A percentile compares a stretch with the other conserved stretches of the same genome.
phyloP scores from a whole-genome alignment of 2,888 invertebrate genomes.

The Nycteola revayana region DNA sequence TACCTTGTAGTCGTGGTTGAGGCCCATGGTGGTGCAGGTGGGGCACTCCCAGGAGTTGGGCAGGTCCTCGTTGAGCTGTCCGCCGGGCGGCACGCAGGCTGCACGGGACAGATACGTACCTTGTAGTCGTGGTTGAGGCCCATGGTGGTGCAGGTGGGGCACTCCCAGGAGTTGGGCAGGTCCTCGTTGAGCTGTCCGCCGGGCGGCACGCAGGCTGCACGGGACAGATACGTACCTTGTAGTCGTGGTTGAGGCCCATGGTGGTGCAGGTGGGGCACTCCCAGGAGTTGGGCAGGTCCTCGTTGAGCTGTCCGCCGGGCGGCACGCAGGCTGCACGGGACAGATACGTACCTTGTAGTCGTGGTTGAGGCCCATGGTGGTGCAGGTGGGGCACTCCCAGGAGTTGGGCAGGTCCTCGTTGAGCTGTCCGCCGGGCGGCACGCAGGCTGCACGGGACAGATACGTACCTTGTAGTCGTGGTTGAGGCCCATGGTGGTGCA shows the following conservation, averaged over 20 bases:
- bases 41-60: slow-evolving; percentile 99
- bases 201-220: slow-evolving; percentile 87
- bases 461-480: too few relatives aligned
- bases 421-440: slow-evolving; percentile 86
- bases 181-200: slow-evolving; percentile 94
- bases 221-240: too few relatives aligned
- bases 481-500: slow-evolving; percentile 95
- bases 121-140: too few relatives aligned
- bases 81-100: slow-evolving; percentile 88
- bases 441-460: too few relatives aligned
- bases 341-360: too few relatives aligned
- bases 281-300: slow-evolving; percentile 98
- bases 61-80: slow-evolving; percentile 93
- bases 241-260: slow-evolving; percentile 93
- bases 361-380: slow-evolving; percentile 93
- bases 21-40: slow-evolving; percentile 93
- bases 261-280: slow-evolving; percentile 97
- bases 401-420: slow-evolving; percentile 98
- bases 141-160: slow-evolving; percentile 94
- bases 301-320: slow-evolving; percentile 89
- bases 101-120: too few relatives aligned
- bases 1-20: too few relatives aligned
- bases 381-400: slow-evolving; percentile 98
- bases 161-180: slow-evolving; percentile 98
- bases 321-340: too few relatives aligned